Evolutionary conservation across 1,140 invertebrate species (phyloP), one percentile per base, ranked within the genome.

Genomic region (Panagrolaimus sp.): DNA sequence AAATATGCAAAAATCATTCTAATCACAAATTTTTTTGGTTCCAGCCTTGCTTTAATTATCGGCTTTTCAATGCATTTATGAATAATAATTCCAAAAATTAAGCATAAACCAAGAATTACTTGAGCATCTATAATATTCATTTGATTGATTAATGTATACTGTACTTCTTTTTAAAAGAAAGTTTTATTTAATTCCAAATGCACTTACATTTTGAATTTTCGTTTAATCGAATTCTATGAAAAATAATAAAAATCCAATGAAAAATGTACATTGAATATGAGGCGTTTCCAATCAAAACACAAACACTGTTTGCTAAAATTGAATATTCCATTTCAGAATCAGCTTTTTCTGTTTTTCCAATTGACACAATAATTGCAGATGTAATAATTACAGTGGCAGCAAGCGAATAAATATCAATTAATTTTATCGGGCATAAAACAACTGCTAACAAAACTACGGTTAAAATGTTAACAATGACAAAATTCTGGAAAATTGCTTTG

Each of bases 261-360:
- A 64, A 8, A 4, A 64, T 17, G 32, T 64, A 64, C 9, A 64
- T 43, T 2, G 63, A 28, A 28, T 38, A 64, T 12, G 63, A 64
- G 4, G 43, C 63, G 28, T 64, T 28, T 10, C 63, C 63, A 43
- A 64, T 28, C 1, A 43, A 38, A 28, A 64, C 43, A 15, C 21
- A 28, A 64, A 14, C 8, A 32, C 21, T 38, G 14, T 44, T 64
- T 44, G 17, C 21, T 1, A 28, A 32, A 26, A 64, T 1, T 43
- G 8, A n/a, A 15, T 64, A 24, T 44, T 44, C 32, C 21, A 21
- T 64, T 9, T 10, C 9, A 38, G n/a, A 1, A 43, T 24, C 8
- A 10, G 12, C 21, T 14, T 64, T 32, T 7, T 43, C 63, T 0
- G 1, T 1, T 12, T 28, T 28, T 17, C 21, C 12, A 44, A 17